A percentile compares a stretch with the other conserved stretches of the same genome.
Conservation (phyloP, 2,888 invertebrate species). For the Pelosia muscerda region DNA sequence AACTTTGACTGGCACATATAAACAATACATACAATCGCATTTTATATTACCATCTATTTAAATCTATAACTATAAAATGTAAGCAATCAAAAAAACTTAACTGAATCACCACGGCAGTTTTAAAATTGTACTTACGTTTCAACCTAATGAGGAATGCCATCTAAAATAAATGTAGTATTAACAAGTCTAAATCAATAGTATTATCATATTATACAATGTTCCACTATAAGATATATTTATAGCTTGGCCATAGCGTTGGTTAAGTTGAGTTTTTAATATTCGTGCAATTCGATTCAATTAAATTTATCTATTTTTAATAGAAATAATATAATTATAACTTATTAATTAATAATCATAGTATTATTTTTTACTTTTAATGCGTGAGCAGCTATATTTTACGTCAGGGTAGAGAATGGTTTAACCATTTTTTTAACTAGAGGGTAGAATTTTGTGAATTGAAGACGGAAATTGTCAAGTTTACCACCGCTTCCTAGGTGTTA, state of each 20-base stretch:
- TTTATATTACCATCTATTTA: conserved; percentile 33
- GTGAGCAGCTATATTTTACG: no score
- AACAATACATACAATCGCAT: conserved; percentile 15
- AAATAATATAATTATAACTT: no score
- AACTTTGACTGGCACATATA: conserved; percentile 15
- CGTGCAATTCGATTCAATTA: neutral
- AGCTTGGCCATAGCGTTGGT: neutral
- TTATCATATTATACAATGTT: conserved; percentile 44
- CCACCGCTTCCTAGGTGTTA: no score
- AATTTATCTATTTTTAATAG: no score
- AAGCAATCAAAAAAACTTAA: conserved; percentile 43
- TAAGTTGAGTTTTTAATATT: neutral
- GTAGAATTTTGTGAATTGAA: no score
- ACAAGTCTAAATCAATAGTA: conserved; percentile 58
- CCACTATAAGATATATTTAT: conserved; percentile 26
- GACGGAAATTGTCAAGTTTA: no score
- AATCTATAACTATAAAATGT: conserved; percentile 42
- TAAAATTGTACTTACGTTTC: conserved; percentile 45
- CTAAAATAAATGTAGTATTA: conserved; percentile 55
- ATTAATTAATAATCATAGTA: no score
- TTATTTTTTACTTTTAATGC: no score
- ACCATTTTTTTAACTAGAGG: no score
- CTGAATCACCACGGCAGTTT: conserved; percentile 45
- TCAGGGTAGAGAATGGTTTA: no score
- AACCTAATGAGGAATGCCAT: conserved; percentile 55